phyloP scores from a whole-genome alignment of 2,797 vertebrate genomes.

The Staurois parvus region DNA sequence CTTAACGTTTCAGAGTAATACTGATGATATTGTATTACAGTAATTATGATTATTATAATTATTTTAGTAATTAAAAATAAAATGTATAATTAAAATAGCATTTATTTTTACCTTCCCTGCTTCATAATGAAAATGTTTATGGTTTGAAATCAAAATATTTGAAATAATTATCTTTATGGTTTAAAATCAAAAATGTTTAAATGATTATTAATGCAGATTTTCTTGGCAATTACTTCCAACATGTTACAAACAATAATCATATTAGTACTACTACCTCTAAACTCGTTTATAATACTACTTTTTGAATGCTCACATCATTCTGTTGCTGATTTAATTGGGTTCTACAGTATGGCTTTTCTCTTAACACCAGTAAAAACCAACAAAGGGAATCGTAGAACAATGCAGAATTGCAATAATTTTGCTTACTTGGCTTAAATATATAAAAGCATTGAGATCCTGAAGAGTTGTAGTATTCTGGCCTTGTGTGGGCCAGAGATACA shows the following conservation, averaged over 20 bases:
- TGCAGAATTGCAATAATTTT: conserved; percentile 61
- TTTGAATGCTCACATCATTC: too few relatives aligned
- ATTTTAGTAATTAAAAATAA: too few relatives aligned
- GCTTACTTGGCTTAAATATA: conserved; percentile 48
- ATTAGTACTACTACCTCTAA: not conserved
- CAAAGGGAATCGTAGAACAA: conserved; percentile 52
- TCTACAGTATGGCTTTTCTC: conserved; percentile 4
- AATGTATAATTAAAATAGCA: too few relatives aligned
- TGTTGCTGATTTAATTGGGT: conserved; percentile 42
- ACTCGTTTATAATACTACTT: too few relatives aligned
- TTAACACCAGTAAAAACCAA: conserved; percentile 21
- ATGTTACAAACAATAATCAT: too few relatives aligned
- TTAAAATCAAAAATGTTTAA: not conserved
- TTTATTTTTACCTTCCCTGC: too few relatives aligned
- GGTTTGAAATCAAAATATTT: too few relatives aligned
- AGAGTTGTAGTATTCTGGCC: conserved; percentile 42
- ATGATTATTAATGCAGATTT: not conserved
- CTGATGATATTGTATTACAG: too few relatives aligned
- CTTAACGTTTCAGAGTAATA: too few relatives aligned
- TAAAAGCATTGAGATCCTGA: conserved; percentile 43
- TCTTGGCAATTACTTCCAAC: too few relatives aligned
- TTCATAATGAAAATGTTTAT: too few relatives aligned
- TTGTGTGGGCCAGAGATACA: conserved; percentile 43
- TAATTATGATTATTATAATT: too few relatives aligned
- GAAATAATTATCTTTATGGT: not conserved